A percentile compares a stretch with the other conserved stretches of the same genome.
Conservation (phyloP, 2,113 vertebrate genomes). For the Rhegmatorhina hoffmannsi region DNA sequence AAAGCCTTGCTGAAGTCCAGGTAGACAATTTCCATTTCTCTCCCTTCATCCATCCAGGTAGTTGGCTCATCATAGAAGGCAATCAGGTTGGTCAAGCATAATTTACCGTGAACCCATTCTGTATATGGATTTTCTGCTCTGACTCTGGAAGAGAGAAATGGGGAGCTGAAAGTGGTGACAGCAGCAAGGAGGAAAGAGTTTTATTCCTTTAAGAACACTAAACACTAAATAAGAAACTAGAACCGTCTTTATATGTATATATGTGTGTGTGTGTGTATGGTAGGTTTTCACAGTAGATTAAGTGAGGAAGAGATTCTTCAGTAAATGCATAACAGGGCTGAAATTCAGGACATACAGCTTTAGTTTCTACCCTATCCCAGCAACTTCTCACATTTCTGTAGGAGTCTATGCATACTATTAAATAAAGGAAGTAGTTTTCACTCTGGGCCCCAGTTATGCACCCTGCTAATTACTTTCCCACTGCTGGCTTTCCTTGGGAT, state of each 20-base stretch:
- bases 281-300: not conserved
- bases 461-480: not conserved
- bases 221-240: not conserved
- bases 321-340: not conserved
- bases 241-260: not conserved
- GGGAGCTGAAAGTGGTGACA: not conserved
- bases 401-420: not conserved
- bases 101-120: not conserved
- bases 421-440: not conserved
- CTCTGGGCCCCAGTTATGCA: not conserved
- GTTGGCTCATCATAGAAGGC: not conserved
- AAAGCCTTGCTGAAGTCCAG: not conserved
- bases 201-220: not conserved
- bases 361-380: not conserved
- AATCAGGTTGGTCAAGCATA: not conserved
- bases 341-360: not conserved
- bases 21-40: not conserved
- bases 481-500: not conserved
- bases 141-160: not conserved
- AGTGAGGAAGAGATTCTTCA: not conserved
- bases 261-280: not conserved
- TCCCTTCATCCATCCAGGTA: not conserved
- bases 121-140: not conserved
- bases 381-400: not conserved
- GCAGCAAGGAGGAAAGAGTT: not conserved